These are phyloP conservation scores for Heteronetta atricapilla DNA, from an alignment of 2,113 vertebrate genomes.

Conservation along the genomic window DNA sequence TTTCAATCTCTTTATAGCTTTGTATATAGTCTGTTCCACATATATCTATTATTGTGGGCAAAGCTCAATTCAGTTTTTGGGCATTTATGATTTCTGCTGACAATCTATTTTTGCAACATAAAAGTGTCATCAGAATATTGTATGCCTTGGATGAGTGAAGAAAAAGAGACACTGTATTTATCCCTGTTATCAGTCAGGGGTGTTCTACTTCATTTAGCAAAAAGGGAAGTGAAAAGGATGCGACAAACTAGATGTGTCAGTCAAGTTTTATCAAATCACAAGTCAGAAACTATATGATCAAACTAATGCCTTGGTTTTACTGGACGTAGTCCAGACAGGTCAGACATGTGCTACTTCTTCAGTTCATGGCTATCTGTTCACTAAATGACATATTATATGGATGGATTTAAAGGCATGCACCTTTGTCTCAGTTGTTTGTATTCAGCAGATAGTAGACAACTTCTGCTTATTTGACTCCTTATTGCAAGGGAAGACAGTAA, in stretches of 20 bases:
- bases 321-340: neutral
- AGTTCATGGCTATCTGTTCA: neutral
- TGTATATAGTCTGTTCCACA: neutral
- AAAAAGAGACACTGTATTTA: neutral
- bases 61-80: neutral
- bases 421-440: neutral
- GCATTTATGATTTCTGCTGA: neutral
- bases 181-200: neutral
- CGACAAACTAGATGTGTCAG: neutral
- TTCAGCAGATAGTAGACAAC: neutral
- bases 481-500: neutral
- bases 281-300: neutral
- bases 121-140: neutral
- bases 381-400: neutral
- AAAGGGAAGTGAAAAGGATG: neutral
- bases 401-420: neutral
- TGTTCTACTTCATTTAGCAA: slow-evolving; percentile 1
- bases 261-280: neutral
- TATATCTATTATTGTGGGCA: neutral
- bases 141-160: neutral
- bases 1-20: neutral
- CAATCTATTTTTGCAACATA: slow-evolving; percentile 2
- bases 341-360: neutral
- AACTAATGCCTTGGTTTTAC: neutral
- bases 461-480: neutral